phyloP scores from a whole-genome alignment of 2,113 vertebrate species.

The Erythrocercus mccallii region DNA sequence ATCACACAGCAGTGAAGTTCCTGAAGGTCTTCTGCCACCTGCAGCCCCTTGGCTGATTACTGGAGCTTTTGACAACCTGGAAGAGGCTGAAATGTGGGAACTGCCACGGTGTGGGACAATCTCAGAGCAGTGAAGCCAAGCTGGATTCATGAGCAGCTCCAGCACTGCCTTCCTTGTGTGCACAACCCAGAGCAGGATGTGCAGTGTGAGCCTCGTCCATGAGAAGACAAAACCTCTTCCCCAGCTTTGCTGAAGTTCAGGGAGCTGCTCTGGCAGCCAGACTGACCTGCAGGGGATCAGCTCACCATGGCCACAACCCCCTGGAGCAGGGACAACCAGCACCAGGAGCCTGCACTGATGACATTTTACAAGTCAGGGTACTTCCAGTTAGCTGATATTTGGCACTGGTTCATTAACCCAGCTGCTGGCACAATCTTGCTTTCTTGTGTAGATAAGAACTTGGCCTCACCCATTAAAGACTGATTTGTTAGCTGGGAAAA shows the following conservation, averaged over 20 bases:
- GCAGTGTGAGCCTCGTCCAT: rapidly evolving
- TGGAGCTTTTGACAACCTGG: not conserved
- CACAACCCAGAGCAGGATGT: not conserved
- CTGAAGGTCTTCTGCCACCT: not conserved
- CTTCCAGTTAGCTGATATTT: slow-evolving; percentile 1
- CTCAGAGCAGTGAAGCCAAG: not conserved
- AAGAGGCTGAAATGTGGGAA: not conserved
- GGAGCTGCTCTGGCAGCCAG: not conserved
- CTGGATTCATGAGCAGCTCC: not conserved
- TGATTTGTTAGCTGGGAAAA: slow-evolving; percentile 55
- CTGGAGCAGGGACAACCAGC: not conserved
- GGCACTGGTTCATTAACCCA: slow-evolving; percentile 1
- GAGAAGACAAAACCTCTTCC: not conserved
- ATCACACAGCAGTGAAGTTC: not conserved
- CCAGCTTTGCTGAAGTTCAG: not conserved
- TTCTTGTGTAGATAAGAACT: slow-evolving; percentile 47
- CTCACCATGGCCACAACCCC: not conserved
- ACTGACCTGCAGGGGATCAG: not conserved
- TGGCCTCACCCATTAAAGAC: slow-evolving; percentile 23
- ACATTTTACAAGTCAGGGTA: not conserved
- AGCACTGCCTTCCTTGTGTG: not conserved
- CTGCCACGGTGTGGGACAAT: not conserved
- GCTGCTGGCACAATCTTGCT: slow-evolving; percentile 32
- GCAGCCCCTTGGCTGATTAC: not conserved
- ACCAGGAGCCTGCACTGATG: not conserved